Evolutionary conservation across 2,888 invertebrate genomes (phyloP), one percentile per base, ranked within the genome.

Genomic region (Lepidochitona cinerea): DNA sequence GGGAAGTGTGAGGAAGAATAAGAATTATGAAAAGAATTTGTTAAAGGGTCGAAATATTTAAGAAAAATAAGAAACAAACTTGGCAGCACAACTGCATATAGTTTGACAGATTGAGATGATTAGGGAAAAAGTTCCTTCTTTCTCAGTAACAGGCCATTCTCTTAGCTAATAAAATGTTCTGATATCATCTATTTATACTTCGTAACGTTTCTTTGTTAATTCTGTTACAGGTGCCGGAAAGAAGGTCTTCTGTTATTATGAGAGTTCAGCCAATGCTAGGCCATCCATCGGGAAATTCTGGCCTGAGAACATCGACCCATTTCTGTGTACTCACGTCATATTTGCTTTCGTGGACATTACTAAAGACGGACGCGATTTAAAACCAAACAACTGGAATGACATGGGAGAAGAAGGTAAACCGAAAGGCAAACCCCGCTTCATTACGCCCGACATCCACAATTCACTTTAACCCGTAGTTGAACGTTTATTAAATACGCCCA

Each of bases 261-360:
- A 85, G 54, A 84, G 83, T 54, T 84, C 79, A n/a, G 81, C 87
- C 23, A 79, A 80, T 67, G 66, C 74, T 5, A 70, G 82, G 0
- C 81, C 81, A 5, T 71, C 68, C 3, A 67, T 77, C 14, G 81
- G 81, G 26, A 81, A 79, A 66, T 82, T 82, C 68, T 79, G 78
- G 78, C 82, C 82, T 0, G 82, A 82, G 53, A 70, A 82, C 68
- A 76, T 82, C 37, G 80, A 82, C 65, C 92, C 94, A 7, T 92
- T 93, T 37, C 92, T 95, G n/a, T 97, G 97, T 87, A 96, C 96
- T 0, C 97, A 97, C 86, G 93, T 97, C 23, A 94, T 96, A 36
- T 97, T 96, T 85, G 94, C 96, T 0, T 96, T 96, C 91, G 96
- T 96, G 6, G 94, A 95, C 70, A 92, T 97, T 29, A 94, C 80